phyloP scores from a whole-genome alignment of 2,888 invertebrate species.

The Drosophila paracracens region DNA sequence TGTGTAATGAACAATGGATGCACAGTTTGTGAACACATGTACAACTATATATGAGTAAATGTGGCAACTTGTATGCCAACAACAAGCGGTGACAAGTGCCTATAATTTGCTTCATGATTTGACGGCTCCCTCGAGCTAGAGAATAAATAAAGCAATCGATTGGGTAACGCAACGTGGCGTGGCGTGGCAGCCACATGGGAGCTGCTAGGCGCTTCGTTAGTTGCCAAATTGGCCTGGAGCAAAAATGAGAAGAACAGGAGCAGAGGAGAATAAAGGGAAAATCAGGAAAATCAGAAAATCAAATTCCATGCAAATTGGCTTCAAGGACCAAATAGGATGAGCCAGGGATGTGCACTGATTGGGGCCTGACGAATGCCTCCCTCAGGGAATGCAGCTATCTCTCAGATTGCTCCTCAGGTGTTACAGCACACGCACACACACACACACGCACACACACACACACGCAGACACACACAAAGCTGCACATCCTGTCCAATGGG shows the following conservation, averaged over 20 bases:
- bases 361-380: constrained; percentile 39
- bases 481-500: constrained; percentile 55
- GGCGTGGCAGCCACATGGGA: constrained; percentile 60
- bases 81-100: constrained; percentile 41
- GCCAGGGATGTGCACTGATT: constrained; percentile 52
- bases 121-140: not conserved
- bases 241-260: not conserved
- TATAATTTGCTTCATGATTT: constrained; percentile 38
- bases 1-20: constrained; percentile 45
- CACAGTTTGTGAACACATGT: not conserved
- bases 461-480: not conserved
- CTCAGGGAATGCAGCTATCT: constrained; percentile 33
- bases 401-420: constrained; percentile 38
- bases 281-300: not conserved
- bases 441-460: not conserved
- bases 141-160: constrained; percentile 22
- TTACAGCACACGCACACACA: not conserved
- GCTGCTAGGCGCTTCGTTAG: constrained; percentile 52
- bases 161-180: constrained; percentile 16
- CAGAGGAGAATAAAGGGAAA: not conserved
- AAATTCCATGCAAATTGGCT: constrained; percentile 56
- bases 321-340: constrained; percentile 22
- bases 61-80: constrained; percentile 40
- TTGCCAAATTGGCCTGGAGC: constrained; percentile 27
- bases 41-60: not conserved